These are phyloP conservation scores for Blastobasis adustella DNA, from an alignment of 2,888 invertebrate genomes.

Conservation along the genomic window DNA sequence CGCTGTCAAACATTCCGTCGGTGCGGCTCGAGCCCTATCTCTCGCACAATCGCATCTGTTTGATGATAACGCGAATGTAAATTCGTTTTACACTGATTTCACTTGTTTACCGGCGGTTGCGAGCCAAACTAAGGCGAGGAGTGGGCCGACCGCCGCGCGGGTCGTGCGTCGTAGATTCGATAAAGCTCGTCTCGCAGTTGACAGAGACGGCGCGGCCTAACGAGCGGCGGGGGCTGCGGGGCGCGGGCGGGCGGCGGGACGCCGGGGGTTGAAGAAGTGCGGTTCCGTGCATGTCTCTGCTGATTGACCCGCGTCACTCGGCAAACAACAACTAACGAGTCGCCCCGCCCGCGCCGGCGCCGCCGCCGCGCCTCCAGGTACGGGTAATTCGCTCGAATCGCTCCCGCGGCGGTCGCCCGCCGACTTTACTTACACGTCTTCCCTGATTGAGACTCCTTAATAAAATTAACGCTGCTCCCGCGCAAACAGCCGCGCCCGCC, in stretches of 20 bases:
- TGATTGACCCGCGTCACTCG: slow-evolving; percentile 75
- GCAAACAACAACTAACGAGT: slow-evolving; percentile 76
- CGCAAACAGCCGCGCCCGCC: slow-evolving; percentile 62
- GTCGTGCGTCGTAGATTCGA: slow-evolving; percentile 74
- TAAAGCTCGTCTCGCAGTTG: slow-evolving; percentile 72
- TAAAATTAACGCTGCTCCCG: slow-evolving; percentile 67
- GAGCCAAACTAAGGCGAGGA: slow-evolving; percentile 64
- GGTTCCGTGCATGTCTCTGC: slow-evolving; percentile 75
- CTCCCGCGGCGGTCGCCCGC: slow-evolving; percentile 56
- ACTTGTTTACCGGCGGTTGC: slow-evolving; percentile 68
- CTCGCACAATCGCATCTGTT: slow-evolving; percentile 20
- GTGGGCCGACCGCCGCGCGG: slow-evolving; percentile 65
- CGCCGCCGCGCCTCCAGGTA: slow-evolving; percentile 62
- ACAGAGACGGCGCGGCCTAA: slow-evolving; percentile 71
- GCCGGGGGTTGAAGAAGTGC: slow-evolving; percentile 66
- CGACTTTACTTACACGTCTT: slow-evolving; percentile 59
- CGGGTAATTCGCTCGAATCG: slow-evolving; percentile 59
- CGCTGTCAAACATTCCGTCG: too few relatives aligned
- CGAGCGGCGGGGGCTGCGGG: slow-evolving; percentile 47
- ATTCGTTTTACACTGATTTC: slow-evolving; percentile 68
- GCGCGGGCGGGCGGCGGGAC: slow-evolving; percentile 22
- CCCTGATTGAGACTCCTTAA: slow-evolving; percentile 71
- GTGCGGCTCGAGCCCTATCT: too few relatives aligned
- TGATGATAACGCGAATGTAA: slow-evolving; percentile 46
- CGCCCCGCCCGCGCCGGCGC: slow-evolving; percentile 25